Percentiles rank a stretch among this genome's conserved stretches.
Conservation (phyloP, 2,888 invertebrate species). For the Pyrochroa serraticornis region DNA sequence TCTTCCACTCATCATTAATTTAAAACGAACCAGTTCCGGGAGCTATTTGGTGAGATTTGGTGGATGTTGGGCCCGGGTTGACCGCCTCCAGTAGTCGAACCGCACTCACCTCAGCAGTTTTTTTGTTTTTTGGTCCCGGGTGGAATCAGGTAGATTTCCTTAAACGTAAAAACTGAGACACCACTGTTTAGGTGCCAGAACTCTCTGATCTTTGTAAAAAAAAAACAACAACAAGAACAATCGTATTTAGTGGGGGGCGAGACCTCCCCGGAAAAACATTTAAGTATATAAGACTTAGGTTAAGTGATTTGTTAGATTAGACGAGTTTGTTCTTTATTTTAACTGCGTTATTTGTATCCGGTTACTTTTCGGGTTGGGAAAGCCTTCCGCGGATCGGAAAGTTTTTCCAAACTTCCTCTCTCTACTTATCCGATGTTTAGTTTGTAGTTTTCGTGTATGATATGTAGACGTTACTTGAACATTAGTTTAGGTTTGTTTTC, state of each 20-base stretch:
- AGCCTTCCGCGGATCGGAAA: no score
- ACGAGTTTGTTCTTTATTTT: slow-evolving; percentile 20
- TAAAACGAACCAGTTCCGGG: no score
- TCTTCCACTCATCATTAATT: no score
- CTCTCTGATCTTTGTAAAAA: slow-evolving; percentile 40
- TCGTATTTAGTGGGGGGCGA: slow-evolving; percentile 36
- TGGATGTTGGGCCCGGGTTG: background rate
- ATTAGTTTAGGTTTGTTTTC: slow-evolving; percentile 4
- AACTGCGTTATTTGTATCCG: slow-evolving; percentile 11
- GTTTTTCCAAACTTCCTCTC: background rate
- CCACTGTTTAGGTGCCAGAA: slow-evolving; percentile 44
- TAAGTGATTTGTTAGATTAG: slow-evolving; percentile 35
- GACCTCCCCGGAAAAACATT: slow-evolving; percentile 18
- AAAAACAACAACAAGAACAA: slow-evolving; percentile 38
- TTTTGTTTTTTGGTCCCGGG: slow-evolving; percentile 4
- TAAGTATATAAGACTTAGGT: slow-evolving; percentile 41
- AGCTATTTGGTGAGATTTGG: no score
- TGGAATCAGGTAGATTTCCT: slow-evolving; percentile 13
- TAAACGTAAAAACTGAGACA: slow-evolving; percentile 37
- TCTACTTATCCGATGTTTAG: slow-evolving; percentile 11
- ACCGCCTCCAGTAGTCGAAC: slow-evolving; percentile 26
- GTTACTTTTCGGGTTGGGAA: background rate
- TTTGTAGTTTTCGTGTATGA: slow-evolving; percentile 28
- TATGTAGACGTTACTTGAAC: slow-evolving; percentile 25
- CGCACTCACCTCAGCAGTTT: slow-evolving; percentile 44